Evolutionary conservation across 2,888 invertebrate species (phyloP), one percentile per base, ranked within the genome.

Genomic region (Bibio marci): DNA sequence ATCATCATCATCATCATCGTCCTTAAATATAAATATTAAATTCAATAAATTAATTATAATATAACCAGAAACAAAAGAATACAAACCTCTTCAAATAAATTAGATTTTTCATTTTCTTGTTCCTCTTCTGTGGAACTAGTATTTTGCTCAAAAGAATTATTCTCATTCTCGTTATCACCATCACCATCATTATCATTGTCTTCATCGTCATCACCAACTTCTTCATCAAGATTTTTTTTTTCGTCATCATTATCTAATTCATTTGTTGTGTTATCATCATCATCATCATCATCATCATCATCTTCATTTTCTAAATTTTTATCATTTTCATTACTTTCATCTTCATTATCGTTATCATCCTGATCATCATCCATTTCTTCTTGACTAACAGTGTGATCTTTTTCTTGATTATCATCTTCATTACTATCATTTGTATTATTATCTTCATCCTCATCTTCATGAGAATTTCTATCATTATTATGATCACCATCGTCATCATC

Each of bases 221-320:
- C 49, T 18, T 54, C 52, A 28, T 53, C 52, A 32, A 52, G 51
- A 35, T 56, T 58, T 37, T 49, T 50, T 6, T 52, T 53, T 13
- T 54, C 52, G 3, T 55, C 48, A n/a, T 55, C 53, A 26, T 52
- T 47, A 27, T 52, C 50, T 19, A 50, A 46, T n/a, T 47, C 51
- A 30, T n/a, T n/a, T n/a, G n/a, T n/a, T n/a, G n/a, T n/a, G n/a
- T n/a, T n/a, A n/a, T 52, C 51, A 2, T 55, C 55, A 39, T 55
- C 58, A 31, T 54, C 56, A 41, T 63, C 64, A 14, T 49, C 49
- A 35, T 52, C 50, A 22, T 58, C 57, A 30, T 59, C 65, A 44
- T 69, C 70, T 39, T 66, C 58, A 48, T 63, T 63, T 31, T 59
- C 57, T 35, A 53, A 57, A n/a, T 52, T 50, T 19, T 58, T 57